phyloP scores from a whole-genome alignment of 2,888 invertebrate species.

The Diarsia brunnea region DNA sequence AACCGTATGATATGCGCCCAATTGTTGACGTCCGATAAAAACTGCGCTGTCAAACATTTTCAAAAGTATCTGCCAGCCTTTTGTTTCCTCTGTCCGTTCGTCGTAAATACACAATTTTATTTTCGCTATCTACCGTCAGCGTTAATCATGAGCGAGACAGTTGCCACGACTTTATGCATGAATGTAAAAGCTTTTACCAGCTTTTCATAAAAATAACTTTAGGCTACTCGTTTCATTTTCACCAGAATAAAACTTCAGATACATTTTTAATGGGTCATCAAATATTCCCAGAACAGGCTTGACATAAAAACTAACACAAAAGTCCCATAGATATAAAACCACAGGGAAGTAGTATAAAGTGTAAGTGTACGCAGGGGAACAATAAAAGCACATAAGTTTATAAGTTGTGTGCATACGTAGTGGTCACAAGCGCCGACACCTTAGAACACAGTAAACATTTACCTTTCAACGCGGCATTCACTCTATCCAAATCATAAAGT shows the following conservation, averaged over 20 bases:
- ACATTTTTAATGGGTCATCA: slow-evolving; percentile 35
- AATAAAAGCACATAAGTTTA: slow-evolving; percentile 78
- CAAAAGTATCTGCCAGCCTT: slow-evolving; percentile 66
- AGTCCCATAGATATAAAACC: slow-evolving; percentile 54
- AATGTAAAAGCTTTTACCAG: slow-evolving; percentile 72
- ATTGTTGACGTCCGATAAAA: slow-evolving; percentile 65
- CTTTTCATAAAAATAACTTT: slow-evolving; percentile 57
- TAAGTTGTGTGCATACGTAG: slow-evolving; percentile 73
- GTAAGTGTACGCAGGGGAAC: slow-evolving; percentile 62
- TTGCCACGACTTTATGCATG: slow-evolving; percentile 63
- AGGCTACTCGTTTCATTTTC: slow-evolving; percentile 45
- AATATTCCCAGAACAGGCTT: slow-evolving; percentile 24
- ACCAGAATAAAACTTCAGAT: slow-evolving; percentile 28
- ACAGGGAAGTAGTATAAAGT: slow-evolving; percentile 46
- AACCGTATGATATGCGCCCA: slow-evolving; percentile 44
- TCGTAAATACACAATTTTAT: slow-evolving; percentile 61
- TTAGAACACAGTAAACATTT: slow-evolving; percentile 85
- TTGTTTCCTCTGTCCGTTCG: slow-evolving; percentile 57
- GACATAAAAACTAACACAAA: slow-evolving; percentile 31
- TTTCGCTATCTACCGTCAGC: slow-evolving; percentile 67
- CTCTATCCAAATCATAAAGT: slow-evolving; percentile 89
- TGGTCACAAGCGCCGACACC: slow-evolving; percentile 78
- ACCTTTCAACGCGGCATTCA: slow-evolving; percentile 89
- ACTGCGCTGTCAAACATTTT: slow-evolving; percentile 60
- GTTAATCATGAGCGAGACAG: slow-evolving; percentile 70